Conservation (phyloP, 2,797 vertebrate genomes). For the Lacerta agilis region DNA sequence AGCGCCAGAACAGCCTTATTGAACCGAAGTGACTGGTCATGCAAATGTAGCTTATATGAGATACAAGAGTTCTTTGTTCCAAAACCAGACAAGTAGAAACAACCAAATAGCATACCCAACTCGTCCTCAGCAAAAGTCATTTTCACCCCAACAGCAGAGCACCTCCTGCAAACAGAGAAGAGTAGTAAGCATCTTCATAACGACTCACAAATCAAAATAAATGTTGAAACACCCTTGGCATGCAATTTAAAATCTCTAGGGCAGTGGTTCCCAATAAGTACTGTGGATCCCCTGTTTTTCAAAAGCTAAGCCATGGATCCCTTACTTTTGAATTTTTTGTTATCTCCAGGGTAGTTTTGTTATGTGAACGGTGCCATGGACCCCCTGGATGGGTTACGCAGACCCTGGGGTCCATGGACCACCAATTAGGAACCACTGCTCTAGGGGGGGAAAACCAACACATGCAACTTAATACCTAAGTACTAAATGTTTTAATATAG, state of each 20-base stretch:
- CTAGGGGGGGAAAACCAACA: slow-evolving; percentile 68
- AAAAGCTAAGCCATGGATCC: no score
- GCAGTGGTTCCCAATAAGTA: no score
- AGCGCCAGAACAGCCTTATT: neutral
- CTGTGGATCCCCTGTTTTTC: no score
- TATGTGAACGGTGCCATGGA: no score
- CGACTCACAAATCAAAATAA: slow-evolving; percentile 50
- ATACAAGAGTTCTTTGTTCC: neutral
- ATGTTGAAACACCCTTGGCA: slow-evolving; percentile 75
- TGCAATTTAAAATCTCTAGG: slow-evolving; percentile 86
- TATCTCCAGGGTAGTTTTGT: no score
- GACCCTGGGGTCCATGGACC: no score
- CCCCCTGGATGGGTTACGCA: no score
- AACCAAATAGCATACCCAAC: slow-evolving; percentile 12
- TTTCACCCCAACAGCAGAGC: neutral
- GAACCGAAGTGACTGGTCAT: neutral
- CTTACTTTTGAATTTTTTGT: no score
- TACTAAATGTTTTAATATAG: slow-evolving; percentile 63
- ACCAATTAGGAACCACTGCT: no score
- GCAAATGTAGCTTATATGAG: neutral
- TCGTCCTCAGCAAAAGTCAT: neutral
- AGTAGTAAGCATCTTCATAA: slow-evolving; percentile 60
- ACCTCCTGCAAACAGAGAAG: slow-evolving; percentile 75
- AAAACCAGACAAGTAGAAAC: neutral
- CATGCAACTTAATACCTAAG: slow-evolving; percentile 90